These are phyloP conservation scores for Austrofundulus limnaeus DNA, from an alignment of 2,113 vertebrate genomes.

Conservation along the genomic window DNA sequence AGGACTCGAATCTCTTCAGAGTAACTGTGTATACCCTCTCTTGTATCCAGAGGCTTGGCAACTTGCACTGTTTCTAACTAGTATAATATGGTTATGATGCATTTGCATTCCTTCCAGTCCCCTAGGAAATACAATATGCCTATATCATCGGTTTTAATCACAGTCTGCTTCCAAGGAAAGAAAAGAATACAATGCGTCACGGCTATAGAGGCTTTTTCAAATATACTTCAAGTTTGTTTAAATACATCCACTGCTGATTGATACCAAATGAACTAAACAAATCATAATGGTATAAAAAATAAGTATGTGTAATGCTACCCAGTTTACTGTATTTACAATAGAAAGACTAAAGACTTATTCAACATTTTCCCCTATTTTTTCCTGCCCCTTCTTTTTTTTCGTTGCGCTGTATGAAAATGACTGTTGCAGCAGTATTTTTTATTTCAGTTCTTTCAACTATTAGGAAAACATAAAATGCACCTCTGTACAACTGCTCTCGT, in stretches of 20 bases:
- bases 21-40: constrained; percentile 41
- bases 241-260: constrained; percentile 62
- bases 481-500: constrained; percentile 59
- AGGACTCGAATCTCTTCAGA: constrained; percentile 33
- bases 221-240: constrained; percentile 65
- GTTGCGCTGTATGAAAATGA: constrained; percentile 23
- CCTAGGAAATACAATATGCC: constrained; percentile 75
- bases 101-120: constrained; percentile 78
- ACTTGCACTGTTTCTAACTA: constrained; percentile 56
- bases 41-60: constrained; percentile 65
- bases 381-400: not conserved
- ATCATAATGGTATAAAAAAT: constrained; percentile 46
- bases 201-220: constrained; percentile 62
- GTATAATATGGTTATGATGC: constrained; percentile 79
- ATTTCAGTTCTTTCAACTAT: constrained; percentile 37
- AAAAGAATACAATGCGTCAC: constrained; percentile 69
- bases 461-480: constrained; percentile 44
- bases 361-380: constrained; percentile 23
- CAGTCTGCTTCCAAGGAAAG: constrained; percentile 68
- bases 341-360: constrained; percentile 38
- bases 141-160: constrained; percentile 79
- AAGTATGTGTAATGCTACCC: constrained; percentile 33
- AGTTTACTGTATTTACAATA: constrained; percentile 47
- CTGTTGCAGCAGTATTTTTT: constrained; percentile 41
- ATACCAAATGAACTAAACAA: constrained; percentile 68